phyloP scores from a whole-genome alignment of 2,113 vertebrate species.

The Rattus norvegicus region GRCr8 NC_086031.1:28562501-28563000 shows the following conservation, averaged over 20 bases:
- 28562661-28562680: not conserved
- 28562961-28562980: not conserved
- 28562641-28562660: not conserved
- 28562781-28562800: not conserved
- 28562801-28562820: not conserved
- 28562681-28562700: not conserved
- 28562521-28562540: not conserved
- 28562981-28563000: not conserved
- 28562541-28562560: not conserved
- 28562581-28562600: not conserved
- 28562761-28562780: not conserved
- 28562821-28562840: not conserved
- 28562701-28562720: not conserved
- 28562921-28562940: rapidly evolving
- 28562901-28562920: not conserved
- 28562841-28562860: not conserved
- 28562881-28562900: not conserved
- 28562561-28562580: not conserved
- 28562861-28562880: not conserved
- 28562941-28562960: too few relatives aligned
- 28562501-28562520: not conserved
- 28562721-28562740: not conserved
- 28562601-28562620: rapidly evolving
- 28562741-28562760: not conserved
- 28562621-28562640: not conserved